Evolutionary conservation across 2,888 invertebrate genomes (phyloP).

Genomic region (Rhagonycha fulva): DNA sequence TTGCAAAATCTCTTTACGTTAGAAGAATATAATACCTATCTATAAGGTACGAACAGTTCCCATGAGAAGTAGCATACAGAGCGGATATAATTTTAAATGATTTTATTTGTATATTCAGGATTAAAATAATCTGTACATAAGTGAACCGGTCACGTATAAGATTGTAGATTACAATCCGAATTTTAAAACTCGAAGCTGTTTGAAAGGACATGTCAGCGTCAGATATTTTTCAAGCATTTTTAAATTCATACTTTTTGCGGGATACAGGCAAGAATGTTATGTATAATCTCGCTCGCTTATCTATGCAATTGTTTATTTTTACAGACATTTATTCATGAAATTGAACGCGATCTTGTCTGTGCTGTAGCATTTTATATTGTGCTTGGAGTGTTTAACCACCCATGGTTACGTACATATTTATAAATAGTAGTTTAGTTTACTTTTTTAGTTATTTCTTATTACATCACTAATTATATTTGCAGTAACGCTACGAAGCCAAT

Average conservation of each 20-base stretch:
- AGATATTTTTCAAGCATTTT: not conserved
- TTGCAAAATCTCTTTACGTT: no score
- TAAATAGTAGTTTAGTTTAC: not conserved
- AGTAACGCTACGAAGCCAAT: not conserved
- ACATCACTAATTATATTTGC: not conserved
- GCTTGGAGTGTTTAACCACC: not conserved
- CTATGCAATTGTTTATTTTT: not conserved
- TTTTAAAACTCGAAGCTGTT: constrained; percentile 14
- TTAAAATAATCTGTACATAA: constrained; percentile 16
- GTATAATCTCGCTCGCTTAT: not conserved
- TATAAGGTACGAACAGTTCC: not conserved
- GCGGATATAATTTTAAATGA: not conserved
- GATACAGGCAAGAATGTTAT: not conserved
- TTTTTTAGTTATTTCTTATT: not conserved
- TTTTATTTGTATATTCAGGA: not conserved
- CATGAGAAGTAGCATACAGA: not conserved
- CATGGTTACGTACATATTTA: not conserved
- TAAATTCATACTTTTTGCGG: not conserved
- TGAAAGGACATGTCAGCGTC: not conserved
- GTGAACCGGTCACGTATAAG: constrained; percentile 22
- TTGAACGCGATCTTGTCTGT: not conserved
- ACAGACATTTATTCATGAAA: not conserved
- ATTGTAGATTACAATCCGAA: constrained; percentile 18
- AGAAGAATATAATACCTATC: not conserved
- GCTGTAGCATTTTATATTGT: not conserved